Evolutionary conservation across 2,888 invertebrate species (phyloP).

Genomic region (Smittia aterrima): DNA sequence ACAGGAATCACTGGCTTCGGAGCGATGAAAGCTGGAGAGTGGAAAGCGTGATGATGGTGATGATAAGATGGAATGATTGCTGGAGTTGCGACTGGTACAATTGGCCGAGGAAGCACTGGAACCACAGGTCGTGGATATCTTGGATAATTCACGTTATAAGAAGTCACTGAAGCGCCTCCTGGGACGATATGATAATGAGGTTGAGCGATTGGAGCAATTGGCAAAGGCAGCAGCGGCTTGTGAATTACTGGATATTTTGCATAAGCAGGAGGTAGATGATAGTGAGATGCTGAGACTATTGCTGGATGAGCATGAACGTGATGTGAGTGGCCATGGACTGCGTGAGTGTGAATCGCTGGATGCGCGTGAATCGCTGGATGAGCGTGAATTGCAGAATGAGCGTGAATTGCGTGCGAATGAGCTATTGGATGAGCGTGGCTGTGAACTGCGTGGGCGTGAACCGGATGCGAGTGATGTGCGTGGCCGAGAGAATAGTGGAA

Average conservation of each 20-base stretch:
- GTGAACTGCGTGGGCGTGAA: no score
- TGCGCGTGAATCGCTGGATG: no score
- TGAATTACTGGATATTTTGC: neutral
- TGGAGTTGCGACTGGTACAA: neutral
- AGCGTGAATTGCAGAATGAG: no score
- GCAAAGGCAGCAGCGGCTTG: neutral
- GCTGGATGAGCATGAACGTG: slow-evolving; percentile 15
- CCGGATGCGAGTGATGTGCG: no score
- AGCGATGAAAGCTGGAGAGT: neutral
- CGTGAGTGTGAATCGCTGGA: no score
- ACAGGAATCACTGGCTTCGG: slow-evolving; percentile 24
- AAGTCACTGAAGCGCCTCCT: slow-evolving; percentile 25
- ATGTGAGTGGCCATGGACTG: no score
- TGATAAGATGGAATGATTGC: neutral
- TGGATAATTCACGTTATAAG: slow-evolving; percentile 17
- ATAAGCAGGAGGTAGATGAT: neutral
- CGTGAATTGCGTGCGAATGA: no score
- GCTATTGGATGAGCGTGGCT: no score
- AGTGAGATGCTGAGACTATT: neutral
- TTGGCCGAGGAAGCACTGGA: neutral
- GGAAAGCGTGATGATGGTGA: slow-evolving; percentile 16
- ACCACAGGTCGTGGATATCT: neutral
- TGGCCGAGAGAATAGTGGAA: slow-evolving; percentile 15
- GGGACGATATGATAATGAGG: slow-evolving; percentile 12
- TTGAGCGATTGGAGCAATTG: neutral